phyloP scores from a whole-genome alignment of 92 coral and sea anemone species.

The Plumapathes pennacea region DNA sequence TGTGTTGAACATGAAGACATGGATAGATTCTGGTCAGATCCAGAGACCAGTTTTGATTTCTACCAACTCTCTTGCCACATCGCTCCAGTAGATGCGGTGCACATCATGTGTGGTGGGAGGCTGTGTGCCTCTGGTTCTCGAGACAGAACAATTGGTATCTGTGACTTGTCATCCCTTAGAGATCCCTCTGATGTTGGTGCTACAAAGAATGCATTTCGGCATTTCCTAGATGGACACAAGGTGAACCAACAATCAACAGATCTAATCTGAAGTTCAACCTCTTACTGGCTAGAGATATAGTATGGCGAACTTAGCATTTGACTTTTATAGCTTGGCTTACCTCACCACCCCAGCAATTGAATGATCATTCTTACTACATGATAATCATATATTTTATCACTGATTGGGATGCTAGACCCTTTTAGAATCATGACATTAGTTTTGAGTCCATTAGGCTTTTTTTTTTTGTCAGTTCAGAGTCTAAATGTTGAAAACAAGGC shows the following conservation, averaged over 20 bases:
- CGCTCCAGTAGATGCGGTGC: slow-evolving; percentile 86
- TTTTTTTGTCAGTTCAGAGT: too few relatives aligned
- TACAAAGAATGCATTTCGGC: slow-evolving; percentile 57
- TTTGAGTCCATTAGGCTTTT: too few relatives aligned
- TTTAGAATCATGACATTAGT: too few relatives aligned
- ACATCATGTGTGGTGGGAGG: slow-evolving; percentile 62
- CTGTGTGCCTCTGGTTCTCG: slow-evolving; percentile 84
- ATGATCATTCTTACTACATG: too few relatives aligned
- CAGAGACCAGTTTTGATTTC: slow-evolving; percentile 55
- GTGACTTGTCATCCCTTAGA: slow-evolving; percentile 52
- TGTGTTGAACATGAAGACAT: slow-evolving; percentile 89
- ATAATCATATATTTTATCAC: too few relatives aligned
- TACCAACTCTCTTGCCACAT: slow-evolving; percentile 66
- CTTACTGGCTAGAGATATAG: not conserved
- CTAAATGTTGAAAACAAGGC: too few relatives aligned
- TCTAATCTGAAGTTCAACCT: not conserved
- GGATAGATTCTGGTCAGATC: slow-evolving; percentile 72
- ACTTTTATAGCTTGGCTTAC: too few relatives aligned
- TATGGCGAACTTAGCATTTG: too few relatives aligned
- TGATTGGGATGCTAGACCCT: too few relatives aligned
- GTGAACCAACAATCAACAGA: slow-evolving; percentile 14
- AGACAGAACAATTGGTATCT: slow-evolving; percentile 68
- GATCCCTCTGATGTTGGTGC: slow-evolving; percentile 42
- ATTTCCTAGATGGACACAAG: slow-evolving; percentile 82
- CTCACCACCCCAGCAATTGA: too few relatives aligned